These are phyloP conservation scores for Nemapogon koenigi DNA, from an alignment of 2,888 invertebrate genomes.

Conservation along the genomic window DNA sequence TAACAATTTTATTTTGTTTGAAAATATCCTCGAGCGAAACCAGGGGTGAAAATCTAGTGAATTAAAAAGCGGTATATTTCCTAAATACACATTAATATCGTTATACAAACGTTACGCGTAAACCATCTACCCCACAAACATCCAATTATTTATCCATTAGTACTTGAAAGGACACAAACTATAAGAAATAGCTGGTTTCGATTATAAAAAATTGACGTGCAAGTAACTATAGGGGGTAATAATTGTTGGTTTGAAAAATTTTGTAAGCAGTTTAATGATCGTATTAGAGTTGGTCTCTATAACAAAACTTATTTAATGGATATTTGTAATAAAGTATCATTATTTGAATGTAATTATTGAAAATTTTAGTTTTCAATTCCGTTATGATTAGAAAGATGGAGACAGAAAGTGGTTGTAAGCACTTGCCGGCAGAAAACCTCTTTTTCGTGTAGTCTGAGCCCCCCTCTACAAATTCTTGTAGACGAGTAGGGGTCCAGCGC, in stretches of 20 bases:
- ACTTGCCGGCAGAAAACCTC: no score
- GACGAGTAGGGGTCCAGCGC: no score
- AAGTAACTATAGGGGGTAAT: background rate
- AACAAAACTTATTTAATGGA: background rate
- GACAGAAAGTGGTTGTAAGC: no score
- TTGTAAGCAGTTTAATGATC: conserved; percentile 4
- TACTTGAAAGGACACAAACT: conserved; percentile 21
- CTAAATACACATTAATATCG: no score
- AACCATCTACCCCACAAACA: background rate
- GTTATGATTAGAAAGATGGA: no score
- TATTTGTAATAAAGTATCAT: background rate
- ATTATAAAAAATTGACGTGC: conserved; percentile 27
- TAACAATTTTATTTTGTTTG: no score
- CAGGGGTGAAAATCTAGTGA: no score
- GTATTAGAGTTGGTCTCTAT: background rate
- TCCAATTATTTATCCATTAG: conserved; percentile 45
- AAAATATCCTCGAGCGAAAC: no score
- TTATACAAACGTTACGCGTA: no score
- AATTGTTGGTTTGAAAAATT: conserved; percentile 8
- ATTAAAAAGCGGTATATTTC: background rate
- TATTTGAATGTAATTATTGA: background rate
- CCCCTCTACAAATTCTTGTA: no score
- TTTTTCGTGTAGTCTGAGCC: no score
- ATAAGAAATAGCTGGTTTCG: conserved; percentile 30
- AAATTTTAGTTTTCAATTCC: no score